These are phyloP conservation scores for Watsonalla binaria DNA, from an alignment of 2,888 invertebrate genomes.

Conservation along the genomic window DNA sequence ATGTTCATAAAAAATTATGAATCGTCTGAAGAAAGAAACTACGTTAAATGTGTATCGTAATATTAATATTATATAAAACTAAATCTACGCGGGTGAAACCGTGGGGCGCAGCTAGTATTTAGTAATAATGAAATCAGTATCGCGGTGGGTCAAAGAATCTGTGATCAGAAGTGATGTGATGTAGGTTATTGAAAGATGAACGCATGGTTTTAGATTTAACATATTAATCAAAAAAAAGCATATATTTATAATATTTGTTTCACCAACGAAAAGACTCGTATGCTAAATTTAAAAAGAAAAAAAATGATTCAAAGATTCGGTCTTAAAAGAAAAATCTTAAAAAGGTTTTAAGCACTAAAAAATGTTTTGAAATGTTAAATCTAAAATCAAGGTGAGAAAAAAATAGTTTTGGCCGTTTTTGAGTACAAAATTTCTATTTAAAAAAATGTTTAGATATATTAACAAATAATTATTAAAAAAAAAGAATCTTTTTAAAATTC, in stretches of 20 bases:
- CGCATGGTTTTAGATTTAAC: conserved; percentile 4
- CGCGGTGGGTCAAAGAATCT: conserved; percentile 54
- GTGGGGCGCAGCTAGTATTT: too few relatives aligned
- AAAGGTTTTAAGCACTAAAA: background rate
- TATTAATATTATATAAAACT: too few relatives aligned
- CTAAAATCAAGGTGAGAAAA: conserved; percentile 15
- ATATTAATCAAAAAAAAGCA: too few relatives aligned
- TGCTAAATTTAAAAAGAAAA: too few relatives aligned
- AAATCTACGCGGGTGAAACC: too few relatives aligned
- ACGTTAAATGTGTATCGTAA: too few relatives aligned
- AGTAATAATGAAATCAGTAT: background rate
- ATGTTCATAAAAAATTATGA: too few relatives aligned
- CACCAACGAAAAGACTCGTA: too few relatives aligned
- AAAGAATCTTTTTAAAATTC: conserved; percentile 26
- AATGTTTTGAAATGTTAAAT: conserved; percentile 5
- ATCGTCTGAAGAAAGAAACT: too few relatives aligned
- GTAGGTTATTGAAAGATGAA: conserved; percentile 39
- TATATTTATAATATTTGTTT: too few relatives aligned
- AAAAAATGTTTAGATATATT: conserved; percentile 17
- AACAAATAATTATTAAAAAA: conserved; percentile 30
- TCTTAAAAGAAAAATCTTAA: too few relatives aligned
- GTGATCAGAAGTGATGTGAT: conserved; percentile 71
- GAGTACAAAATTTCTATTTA: conserved; percentile 70
- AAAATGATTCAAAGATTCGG: too few relatives aligned
- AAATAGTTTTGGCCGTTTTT: conserved; percentile 52